Evolutionary conservation across 2,888 invertebrate species (phyloP), one percentile per base, ranked within the genome.

Genomic region (Brachynemurus nebulosus): DNA sequence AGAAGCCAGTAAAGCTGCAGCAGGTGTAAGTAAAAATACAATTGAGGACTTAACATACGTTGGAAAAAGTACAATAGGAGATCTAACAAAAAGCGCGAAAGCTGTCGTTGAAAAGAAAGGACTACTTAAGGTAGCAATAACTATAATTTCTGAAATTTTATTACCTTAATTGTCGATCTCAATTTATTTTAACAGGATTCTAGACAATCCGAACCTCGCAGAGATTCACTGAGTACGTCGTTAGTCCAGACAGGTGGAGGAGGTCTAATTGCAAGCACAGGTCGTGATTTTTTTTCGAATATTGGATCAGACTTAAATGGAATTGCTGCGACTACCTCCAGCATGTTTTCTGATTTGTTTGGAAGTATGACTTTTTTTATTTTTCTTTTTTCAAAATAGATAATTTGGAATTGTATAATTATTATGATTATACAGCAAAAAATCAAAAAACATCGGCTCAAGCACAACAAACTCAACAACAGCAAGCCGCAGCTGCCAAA

Each of bases 261-360:
- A 16, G 60, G 68, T 60, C 61, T 82, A 53, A 64, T 88, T 48
- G 68, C 78, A 4, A 68, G 74, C 2, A 79, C 80, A 12, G 78
- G 83, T 40, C 71, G 86, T 42, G 83, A 86, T 66, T 86, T 93
- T 69, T 82, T 95, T 66, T 81, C 90, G 48, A 82, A 89, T 57
- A 85, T 96, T 59, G 89, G 90, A 58, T 89, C 81, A 21, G 95
- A 96, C 61, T 72, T 96, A 44, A 92, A 91, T 60, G 91, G 91
- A 6, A 75, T 92, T 40, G 92, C 95, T 16, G 85, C 90, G 1
- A 90, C 93, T 51, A 93, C 92, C 1, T 80, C 88, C 12, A 91
- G 81, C 62, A 92, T 95, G 78, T 88, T 96, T 60, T 90, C 90
- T 44, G 95, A 91, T 62, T 76, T 96, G 55, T 93, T 96, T 63